phyloP scores from a whole-genome alignment of 2,113 vertebrate species.

The Aptenodytes forsteri region DNA sequence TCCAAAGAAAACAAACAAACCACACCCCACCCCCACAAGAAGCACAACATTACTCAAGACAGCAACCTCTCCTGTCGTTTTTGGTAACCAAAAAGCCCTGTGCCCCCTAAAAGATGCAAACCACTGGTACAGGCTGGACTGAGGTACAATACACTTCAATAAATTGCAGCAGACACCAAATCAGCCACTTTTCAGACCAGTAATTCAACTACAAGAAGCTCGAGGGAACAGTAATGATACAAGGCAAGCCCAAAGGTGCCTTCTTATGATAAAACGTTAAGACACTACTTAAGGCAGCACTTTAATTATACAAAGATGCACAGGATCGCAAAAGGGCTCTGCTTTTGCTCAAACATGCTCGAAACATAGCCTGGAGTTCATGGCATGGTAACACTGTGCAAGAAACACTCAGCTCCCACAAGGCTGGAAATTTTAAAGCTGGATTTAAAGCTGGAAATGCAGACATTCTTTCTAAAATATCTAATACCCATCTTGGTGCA shows the following conservation, averaged over 20 bases:
- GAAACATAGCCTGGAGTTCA: conserved; percentile 23
- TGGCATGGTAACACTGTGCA: not conserved
- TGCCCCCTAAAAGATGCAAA: not conserved
- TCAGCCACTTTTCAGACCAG: not conserved
- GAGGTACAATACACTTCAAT: not conserved
- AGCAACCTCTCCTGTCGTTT: not conserved
- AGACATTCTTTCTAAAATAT: not conserved
- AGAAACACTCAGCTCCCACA: not conserved
- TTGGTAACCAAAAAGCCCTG: not conserved
- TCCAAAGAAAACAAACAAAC: not conserved
- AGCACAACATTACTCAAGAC: not conserved
- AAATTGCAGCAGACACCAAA: not conserved
- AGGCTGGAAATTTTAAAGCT: not conserved
- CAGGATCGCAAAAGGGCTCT: not conserved
- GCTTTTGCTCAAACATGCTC: conserved; percentile 30
- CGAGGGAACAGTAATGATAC: not conserved
- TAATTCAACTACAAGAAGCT: not conserved
- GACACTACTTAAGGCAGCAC: conserved; percentile 10
- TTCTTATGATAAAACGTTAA: conserved; percentile 7
- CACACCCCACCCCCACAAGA: not conserved
- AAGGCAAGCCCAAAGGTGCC: not conserved
- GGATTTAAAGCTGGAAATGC: not conserved
- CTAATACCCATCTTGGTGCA: not conserved
- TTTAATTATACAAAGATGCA: conserved; percentile 5
- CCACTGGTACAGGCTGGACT: not conserved